Conservation (phyloP, 2,888 invertebrate genomes). For the Morpho deidamia region DNA sequence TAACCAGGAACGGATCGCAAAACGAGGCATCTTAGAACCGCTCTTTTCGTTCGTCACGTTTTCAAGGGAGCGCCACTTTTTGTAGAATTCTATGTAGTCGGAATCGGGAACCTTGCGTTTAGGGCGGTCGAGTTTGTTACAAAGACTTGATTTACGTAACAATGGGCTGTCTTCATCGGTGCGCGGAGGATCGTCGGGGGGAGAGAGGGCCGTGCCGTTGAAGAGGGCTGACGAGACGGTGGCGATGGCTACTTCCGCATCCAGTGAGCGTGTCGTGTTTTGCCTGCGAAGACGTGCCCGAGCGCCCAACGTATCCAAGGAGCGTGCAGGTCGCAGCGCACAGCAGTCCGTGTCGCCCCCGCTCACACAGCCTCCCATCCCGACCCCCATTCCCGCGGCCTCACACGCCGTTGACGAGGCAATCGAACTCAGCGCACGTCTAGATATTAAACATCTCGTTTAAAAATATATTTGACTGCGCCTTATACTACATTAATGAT, state of each 20-base stretch:
- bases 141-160: slow-evolving; percentile 61
- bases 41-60: slow-evolving; percentile 72
- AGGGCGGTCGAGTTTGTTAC: slow-evolving; percentile 54
- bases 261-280: slow-evolving; percentile 56
- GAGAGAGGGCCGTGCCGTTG: slow-evolving; percentile 64
- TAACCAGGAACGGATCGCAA: slow-evolving; percentile 85
- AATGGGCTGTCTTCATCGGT: slow-evolving; percentile 67
- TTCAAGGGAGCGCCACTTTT: slow-evolving; percentile 90
- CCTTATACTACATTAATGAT: too few relatives aligned
- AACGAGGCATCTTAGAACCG: slow-evolving; percentile 79
- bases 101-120: slow-evolving; percentile 60
- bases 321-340: slow-evolving; percentile 41
- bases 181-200: slow-evolving; percentile 49
- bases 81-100: slow-evolving; percentile 75
- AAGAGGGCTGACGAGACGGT: slow-evolving; percentile 61
- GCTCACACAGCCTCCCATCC: slow-evolving; percentile 11
- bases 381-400: slow-evolving; percentile 29
- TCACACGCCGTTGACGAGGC: slow-evolving; percentile 81
- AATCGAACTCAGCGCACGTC: slow-evolving; percentile 81
- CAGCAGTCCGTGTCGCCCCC: slow-evolving; percentile 25
- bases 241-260: slow-evolving; percentile 47
- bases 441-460: slow-evolving; percentile 25
- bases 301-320: slow-evolving; percentile 38
- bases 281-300: slow-evolving; percentile 43
- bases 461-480: too few relatives aligned